phyloP scores from a whole-genome alignment of 2,888 invertebrate species.

The Sinhomidia bicolor region DNA sequence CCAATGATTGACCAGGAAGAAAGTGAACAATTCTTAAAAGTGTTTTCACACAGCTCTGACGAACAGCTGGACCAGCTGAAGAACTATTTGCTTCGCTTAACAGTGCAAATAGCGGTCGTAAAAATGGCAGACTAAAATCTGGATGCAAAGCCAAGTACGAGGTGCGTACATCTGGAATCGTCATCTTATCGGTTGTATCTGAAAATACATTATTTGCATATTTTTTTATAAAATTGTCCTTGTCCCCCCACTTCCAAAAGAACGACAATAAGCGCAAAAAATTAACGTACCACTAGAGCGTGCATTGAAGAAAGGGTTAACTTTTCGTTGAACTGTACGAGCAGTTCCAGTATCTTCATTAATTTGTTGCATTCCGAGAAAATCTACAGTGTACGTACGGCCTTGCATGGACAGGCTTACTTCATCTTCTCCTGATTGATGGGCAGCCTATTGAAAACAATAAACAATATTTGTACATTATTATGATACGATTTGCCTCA shows the following conservation, averaged over 20 bases:
- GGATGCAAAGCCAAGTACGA: constrained; percentile 88
- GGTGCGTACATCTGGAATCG: constrained; percentile 86
- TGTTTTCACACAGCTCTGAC: constrained; percentile 98
- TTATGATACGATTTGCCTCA: too few relatives aligned
- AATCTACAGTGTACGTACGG: constrained; percentile 97
- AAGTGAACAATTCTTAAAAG: constrained; percentile 98
- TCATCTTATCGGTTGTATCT: constrained; percentile 49
- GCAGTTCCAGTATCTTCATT: constrained; percentile 99
- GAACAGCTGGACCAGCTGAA: constrained; percentile 98
- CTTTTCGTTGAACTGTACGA: constrained; percentile 92
- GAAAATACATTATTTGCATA: not conserved
- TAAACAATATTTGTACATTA: too few relatives aligned
- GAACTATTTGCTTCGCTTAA: constrained; percentile 99
- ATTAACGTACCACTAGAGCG: constrained; percentile 68
- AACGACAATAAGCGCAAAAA: not conserved
- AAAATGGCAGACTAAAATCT: constrained; percentile 87
- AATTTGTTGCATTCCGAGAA: constrained; percentile 98
- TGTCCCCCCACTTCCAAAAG: not conserved
- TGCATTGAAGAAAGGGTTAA: constrained; percentile 79
- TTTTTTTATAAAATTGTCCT: not conserved
- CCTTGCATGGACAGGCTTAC: constrained; percentile 95
- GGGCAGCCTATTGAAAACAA: constrained; percentile 89
- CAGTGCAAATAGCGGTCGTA: constrained; percentile 93
- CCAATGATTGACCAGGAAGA: constrained; percentile 92
- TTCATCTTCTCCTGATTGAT: constrained; percentile 96